These are phyloP conservation scores for Belonocnema kinseyi DNA, from an alignment of 1,140 invertebrate genomes.

Conservation along the genomic window DNA sequence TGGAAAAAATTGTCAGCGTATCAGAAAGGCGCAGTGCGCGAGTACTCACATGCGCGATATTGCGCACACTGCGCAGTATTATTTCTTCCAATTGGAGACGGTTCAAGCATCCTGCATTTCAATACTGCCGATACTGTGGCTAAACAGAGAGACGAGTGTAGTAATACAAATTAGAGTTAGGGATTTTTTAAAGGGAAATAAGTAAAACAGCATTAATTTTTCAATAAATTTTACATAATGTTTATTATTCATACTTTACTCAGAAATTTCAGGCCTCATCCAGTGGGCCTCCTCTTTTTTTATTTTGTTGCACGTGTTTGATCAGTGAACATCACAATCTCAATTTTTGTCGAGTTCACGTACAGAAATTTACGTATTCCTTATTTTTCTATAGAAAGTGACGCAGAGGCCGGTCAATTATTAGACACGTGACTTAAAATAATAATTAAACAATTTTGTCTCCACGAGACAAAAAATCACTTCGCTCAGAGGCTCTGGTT, in stretches of 20 bases:
- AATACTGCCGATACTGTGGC: no score
- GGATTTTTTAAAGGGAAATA: constrained; percentile 11
- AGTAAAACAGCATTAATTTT: constrained; percentile 17
- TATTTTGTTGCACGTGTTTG: constrained; percentile 63
- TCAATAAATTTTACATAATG: constrained; percentile 68
- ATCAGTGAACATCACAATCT: constrained; percentile 69
- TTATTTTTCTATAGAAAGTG: constrained; percentile 54
- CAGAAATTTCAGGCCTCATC: constrained; percentile 69
- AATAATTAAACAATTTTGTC: not conserved
- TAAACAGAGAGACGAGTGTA: no score
- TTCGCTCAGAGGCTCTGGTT: no score
- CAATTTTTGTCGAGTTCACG: constrained; percentile 61
- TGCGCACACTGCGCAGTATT: no score
- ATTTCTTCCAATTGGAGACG: no score
- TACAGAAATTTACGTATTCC: constrained; percentile 52
- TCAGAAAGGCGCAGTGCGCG: no score
- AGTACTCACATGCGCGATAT: no score
- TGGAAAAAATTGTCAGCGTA: no score
- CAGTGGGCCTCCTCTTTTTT: constrained; percentile 65
- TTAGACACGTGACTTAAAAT: not conserved
- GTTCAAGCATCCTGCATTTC: no score
- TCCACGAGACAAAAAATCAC: no score
- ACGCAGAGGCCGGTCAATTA: constrained; percentile 53
- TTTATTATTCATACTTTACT: constrained; percentile 71
- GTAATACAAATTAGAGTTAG: not conserved